Conservation (phyloP, 2,888 invertebrate genomes). For the Saturnia pavonia region DNA sequence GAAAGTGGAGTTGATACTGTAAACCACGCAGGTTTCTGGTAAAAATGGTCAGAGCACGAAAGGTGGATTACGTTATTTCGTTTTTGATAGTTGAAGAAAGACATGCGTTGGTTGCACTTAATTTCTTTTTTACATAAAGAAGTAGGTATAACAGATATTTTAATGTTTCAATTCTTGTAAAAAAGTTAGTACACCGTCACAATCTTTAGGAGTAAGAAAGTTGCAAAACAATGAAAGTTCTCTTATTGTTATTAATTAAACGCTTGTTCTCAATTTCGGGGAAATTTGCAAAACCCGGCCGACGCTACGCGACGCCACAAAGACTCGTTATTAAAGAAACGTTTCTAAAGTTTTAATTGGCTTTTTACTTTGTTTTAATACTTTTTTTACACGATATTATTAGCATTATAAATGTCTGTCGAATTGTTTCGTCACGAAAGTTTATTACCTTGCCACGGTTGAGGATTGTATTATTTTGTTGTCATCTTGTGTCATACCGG, state of each 20-base stretch:
- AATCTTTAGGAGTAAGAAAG: not conserved
- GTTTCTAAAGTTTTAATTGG: constrained; percentile 35
- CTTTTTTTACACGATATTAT: constrained; percentile 22
- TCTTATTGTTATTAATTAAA: constrained; percentile 15
- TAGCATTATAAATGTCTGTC: constrained; percentile 14
- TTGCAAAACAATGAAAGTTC: not conserved
- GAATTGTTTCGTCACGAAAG: constrained; percentile 20
- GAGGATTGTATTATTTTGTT: not conserved
- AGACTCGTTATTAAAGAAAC: constrained; percentile 14
- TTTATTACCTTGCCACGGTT: constrained; percentile 2
- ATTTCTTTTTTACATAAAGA: not conserved
- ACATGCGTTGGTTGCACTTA: too few species aligned
- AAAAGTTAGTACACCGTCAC: not conserved
- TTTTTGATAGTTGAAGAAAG: too few species aligned
- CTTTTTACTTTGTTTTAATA: constrained; percentile 32
- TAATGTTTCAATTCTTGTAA: not conserved
- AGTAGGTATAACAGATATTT: not conserved
- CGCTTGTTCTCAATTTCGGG: constrained; percentile 7
- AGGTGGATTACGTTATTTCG: too few species aligned
- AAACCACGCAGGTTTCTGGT: too few species aligned
- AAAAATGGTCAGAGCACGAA: too few species aligned
- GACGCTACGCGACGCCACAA: not conserved
- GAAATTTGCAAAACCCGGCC: not conserved
- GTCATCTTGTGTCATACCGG: not conserved
- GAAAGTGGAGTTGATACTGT: too few species aligned